These are phyloP conservation scores for Aratinga solstitialis DNA, from an alignment of 2,797 vertebrate genomes.

Conservation along the genomic window DNA sequence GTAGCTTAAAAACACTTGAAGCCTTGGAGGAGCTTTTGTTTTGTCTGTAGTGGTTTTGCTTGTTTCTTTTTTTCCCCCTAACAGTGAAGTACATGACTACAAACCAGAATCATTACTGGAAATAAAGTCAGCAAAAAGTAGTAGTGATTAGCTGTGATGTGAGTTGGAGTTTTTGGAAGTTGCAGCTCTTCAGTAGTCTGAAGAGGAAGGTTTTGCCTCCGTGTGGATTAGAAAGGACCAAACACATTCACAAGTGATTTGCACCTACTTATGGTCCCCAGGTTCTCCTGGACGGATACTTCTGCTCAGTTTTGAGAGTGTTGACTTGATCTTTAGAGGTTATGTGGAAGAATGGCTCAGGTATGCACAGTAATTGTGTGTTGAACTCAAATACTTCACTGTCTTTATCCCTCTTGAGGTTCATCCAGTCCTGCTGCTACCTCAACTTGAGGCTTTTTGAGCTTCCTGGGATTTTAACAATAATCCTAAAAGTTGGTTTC, in stretches of 20 bases:
- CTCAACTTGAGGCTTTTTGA: neutral
- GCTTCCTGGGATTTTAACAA: neutral
- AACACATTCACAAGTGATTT: neutral
- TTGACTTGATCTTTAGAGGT: neutral
- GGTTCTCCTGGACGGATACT: neutral
- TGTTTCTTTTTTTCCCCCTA: fast-evolving
- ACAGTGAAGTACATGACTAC: neutral
- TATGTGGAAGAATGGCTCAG: neutral
- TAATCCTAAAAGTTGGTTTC: neutral
- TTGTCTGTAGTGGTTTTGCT: neutral
- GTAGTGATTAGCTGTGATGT: neutral
- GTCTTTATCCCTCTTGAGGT: neutral
- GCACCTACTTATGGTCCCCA: neutral
- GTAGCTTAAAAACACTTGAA: neutral
- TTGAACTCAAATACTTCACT: neutral
- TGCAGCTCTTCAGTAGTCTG: neutral
- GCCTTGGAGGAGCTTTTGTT: slow-evolving; percentile 4
- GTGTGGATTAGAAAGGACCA: neutral
- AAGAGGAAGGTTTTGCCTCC: neutral
- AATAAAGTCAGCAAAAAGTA: neutral
- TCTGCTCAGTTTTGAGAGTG: neutral
- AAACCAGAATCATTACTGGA: neutral
- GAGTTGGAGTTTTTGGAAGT: neutral
- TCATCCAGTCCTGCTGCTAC: neutral
- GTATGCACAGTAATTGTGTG: neutral